Conservation (phyloP, 2,113 vertebrate species). For the Psammodynastes pulverulentus region DNA sequence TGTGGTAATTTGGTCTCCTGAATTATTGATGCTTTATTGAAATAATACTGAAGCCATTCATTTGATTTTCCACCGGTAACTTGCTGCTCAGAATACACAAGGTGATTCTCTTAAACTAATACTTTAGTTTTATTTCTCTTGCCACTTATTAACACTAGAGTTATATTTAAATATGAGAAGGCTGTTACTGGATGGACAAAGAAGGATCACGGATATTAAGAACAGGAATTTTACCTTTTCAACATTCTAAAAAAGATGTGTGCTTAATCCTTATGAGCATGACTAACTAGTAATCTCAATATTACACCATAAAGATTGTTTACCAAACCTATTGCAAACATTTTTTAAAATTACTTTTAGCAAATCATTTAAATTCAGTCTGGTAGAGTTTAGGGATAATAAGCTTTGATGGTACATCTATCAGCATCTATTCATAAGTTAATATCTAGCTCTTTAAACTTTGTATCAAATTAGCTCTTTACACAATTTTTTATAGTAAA, state of each 20-base stretch:
- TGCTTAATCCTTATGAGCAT: background rate
- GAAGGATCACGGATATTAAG: background rate
- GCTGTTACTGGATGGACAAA: background rate
- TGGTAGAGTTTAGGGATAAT: background rate
- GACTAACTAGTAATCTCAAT: background rate
- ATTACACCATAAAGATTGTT: background rate
- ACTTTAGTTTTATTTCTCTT: background rate
- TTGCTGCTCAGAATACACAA: background rate
- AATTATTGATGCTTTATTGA: conserved; percentile 4
- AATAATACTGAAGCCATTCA: background rate
- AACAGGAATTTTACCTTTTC: background rate
- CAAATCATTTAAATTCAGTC: background rate
- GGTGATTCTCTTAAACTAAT: background rate
- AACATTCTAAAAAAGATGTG: background rate
- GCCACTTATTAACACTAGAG: background rate
- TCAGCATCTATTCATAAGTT: background rate
- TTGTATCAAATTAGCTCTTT: background rate
- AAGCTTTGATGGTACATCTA: background rate
- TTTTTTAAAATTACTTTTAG: background rate
- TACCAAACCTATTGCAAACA: background rate
- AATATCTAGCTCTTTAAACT: background rate
- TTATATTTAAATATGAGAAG: background rate
- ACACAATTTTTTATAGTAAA: background rate
- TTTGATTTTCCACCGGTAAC: background rate
- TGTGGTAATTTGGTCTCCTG: background rate